These are phyloP conservation scores for Bufo bufo DNA, from an alignment of 2,113 vertebrate genomes.

Conservation along the genomic window DNA sequence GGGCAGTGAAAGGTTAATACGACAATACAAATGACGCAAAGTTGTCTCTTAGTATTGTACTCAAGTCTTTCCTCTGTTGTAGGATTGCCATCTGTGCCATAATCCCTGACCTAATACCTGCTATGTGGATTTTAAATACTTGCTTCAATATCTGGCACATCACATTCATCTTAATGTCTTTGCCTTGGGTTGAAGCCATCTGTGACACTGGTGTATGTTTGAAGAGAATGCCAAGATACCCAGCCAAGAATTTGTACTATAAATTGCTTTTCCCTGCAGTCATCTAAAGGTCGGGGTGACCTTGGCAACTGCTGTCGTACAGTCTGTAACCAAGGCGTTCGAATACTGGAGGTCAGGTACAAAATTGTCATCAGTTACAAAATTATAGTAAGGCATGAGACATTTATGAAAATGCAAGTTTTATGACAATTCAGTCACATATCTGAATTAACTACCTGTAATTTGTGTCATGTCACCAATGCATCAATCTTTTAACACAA, in stretches of 20 bases:
- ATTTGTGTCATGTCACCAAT: not conserved
- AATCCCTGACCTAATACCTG: slow-evolving; percentile 2
- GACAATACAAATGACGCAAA: not conserved
- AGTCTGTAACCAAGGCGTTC: not conserved
- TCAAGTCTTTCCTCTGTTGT: not conserved
- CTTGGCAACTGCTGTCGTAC: slow-evolving; percentile 5
- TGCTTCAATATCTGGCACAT: slow-evolving; percentile 15
- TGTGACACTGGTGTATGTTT: slow-evolving; percentile 27
- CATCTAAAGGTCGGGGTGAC: slow-evolving; percentile 33
- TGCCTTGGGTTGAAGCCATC: slow-evolving; percentile 45
- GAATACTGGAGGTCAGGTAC: not conserved
- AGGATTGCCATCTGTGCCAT: not conserved
- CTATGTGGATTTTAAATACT: slow-evolving; percentile 14
- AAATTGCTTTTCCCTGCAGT: slow-evolving; percentile 34
- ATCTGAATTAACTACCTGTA: not conserved
- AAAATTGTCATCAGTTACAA: not conserved
- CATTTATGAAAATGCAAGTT: not conserved
- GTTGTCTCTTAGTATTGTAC: not conserved
- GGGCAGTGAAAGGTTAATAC: not conserved
- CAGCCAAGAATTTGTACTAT: slow-evolving; percentile 28
- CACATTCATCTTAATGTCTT: slow-evolving; percentile 18
- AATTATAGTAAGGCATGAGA: not conserved
- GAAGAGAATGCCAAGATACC: slow-evolving; percentile 21
- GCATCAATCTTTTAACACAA: not conserved
- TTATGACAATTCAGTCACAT: not conserved